Evolutionary conservation across 2,797 vertebrate species (phyloP), one percentile per base, ranked within the genome.

Genomic region (Alectoris magna): DNA sequence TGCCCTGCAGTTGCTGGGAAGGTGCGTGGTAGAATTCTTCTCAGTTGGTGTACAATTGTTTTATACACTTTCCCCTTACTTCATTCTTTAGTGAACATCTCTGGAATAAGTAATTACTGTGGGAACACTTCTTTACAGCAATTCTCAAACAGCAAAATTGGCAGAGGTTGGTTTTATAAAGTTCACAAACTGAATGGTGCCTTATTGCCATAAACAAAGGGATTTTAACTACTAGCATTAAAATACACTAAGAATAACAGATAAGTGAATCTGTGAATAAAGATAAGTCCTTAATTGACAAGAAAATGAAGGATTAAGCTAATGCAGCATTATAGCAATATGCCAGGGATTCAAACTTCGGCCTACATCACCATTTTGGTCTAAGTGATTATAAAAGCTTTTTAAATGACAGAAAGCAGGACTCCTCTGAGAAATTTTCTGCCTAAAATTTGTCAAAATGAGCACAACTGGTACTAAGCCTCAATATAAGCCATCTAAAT

Each of bases 61-160:
- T 97, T 97, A 97, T 97, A 97, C 95, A 95, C 97, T 98, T 98
- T 96, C 97, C 95, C 96, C 96, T 97, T 97, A 97, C 97, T 98
- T 97, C 97, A 98, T 97, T 98, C 97, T 97, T 96, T 97, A 96
- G 97, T 94, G 97, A 98, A 98, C 97, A 98, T 98, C 97, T 97
- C 97, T 97, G 95, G 97, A 98, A 98, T 98, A 97, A 97, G 97
- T 98, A 98, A 98, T 98, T 97, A 98, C 97, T 98, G 98, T 98
- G 98, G 98, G 97, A 98, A 98, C 97, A 98, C 97, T 98, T 97
- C 97, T 98, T 97, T 98, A 97, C 97, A 97, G 97, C 96, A 97
- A 97, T 98, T 98, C 98, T 98, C 98, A 98, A 98, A 98, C 97
- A 97, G 95, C 94, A 97, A 97, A 98, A 97, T 97, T 98, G 97